A percentile compares a stretch with the other conserved stretches of the same genome.
phyloP scores from a whole-genome alignment of 2,113 vertebrate species.

The Gopherus flavomarginatus region DNA sequence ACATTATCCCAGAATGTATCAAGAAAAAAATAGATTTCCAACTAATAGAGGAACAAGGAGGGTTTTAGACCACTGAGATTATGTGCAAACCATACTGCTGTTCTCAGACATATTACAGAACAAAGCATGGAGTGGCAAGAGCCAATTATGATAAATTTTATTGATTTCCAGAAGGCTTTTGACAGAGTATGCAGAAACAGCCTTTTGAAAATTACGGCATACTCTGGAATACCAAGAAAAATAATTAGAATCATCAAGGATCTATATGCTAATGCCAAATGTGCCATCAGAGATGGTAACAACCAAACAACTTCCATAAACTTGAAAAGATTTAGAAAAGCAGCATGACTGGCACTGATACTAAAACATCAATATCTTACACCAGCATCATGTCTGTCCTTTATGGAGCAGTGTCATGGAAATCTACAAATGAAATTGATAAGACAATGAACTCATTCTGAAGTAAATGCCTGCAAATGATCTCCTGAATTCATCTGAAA shows the following conservation, averaged over 20 bases:
- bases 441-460: neutral
- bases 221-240: neutral
- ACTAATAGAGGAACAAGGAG: neutral
- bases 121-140: neutral
- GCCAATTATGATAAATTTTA: neutral
- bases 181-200: neutral
- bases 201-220: neutral
- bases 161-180: neutral
- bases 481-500: neutral
- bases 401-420: neutral
- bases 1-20: neutral
- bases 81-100: neutral
- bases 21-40: neutral
- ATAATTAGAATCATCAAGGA: neutral
- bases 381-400: neutral
- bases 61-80: neutral
- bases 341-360: neutral
- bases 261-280: neutral
- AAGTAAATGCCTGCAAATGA: neutral
- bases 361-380: neutral
- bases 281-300: neutral
- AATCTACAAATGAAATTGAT: neutral
- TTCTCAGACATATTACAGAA: neutral
- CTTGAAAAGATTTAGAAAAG: neutral
- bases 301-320: neutral